phyloP scores from a whole-genome alignment of 2,888 invertebrate genomes.

The Diogma glabrata region DNA sequence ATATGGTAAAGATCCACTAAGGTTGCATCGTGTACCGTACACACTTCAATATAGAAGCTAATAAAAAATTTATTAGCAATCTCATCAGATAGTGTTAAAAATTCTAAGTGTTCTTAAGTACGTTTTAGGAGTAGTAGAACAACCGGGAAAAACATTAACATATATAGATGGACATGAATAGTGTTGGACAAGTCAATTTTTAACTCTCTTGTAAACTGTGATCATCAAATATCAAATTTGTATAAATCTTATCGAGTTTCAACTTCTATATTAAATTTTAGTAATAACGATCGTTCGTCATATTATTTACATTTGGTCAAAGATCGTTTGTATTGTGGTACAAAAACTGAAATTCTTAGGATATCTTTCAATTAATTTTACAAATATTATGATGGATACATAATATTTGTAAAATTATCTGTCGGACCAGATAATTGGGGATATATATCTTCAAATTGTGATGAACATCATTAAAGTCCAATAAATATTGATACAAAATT shows the following conservation, averaged over 20 bases:
- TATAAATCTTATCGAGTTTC: conserved; percentile 52
- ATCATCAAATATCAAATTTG: conserved; percentile 24
- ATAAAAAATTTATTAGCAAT: conserved; percentile 58
- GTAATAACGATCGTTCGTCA: conserved; percentile 62
- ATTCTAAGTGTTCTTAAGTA: conserved; percentile 71
- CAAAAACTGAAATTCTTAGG: conserved; percentile 44
- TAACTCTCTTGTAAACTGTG: conserved; percentile 5
- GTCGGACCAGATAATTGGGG: no score
- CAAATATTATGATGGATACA: conserved; percentile 51
- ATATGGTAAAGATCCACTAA: conserved; percentile 73
- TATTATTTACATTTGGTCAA: conserved; percentile 70
- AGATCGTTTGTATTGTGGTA: conserved; percentile 75
- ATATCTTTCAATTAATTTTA: conserved; percentile 58
- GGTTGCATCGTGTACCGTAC: conserved; percentile 94
- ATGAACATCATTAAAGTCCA: no score
- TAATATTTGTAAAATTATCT: no score
- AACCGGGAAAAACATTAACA: conserved; percentile 27
- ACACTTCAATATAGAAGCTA: conserved; percentile 66
- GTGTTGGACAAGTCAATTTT: conserved; percentile 22
- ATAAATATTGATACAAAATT: no score
- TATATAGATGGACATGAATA: conserved; percentile 24
- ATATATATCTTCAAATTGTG: no score
- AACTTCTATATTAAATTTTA: conserved; percentile 43
- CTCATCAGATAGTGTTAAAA: conserved; percentile 60
- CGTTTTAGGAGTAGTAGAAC: conserved; percentile 57